Evolutionary conservation across 2,113 vertebrate species (phyloP).

Genomic region (Urocynchramus pylzowi): DNA sequence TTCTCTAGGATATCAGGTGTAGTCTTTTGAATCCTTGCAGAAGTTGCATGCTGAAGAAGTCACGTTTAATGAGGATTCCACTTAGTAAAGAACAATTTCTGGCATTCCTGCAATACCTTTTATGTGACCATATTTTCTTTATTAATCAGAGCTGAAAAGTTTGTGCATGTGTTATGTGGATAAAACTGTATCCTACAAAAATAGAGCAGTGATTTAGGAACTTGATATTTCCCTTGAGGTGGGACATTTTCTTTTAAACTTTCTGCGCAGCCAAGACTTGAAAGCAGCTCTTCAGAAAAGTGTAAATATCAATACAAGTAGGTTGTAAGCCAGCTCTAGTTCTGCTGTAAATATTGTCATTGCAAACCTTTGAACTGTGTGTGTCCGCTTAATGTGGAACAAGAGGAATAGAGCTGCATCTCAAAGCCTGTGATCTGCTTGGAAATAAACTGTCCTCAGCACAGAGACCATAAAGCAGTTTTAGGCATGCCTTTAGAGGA

Average conservation of each 20-base stretch:
- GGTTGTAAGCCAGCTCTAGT: not conserved
- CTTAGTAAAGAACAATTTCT: not conserved
- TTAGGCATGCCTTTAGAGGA: not conserved
- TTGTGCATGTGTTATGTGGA: not conserved
- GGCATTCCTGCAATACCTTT: not conserved
- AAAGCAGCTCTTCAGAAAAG: not conserved
- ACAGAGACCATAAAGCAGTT: not conserved
- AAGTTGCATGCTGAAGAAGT: not conserved
- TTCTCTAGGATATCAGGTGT: not conserved
- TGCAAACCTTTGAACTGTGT: not conserved
- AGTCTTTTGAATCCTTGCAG: not conserved
- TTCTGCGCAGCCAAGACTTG: not conserved
- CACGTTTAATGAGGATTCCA: accelerated
- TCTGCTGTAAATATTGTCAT: not conserved
- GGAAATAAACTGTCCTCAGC: not conserved
- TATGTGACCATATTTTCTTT: not conserved
- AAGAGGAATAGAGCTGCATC: not conserved
- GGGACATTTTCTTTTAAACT: not conserved
- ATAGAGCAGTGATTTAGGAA: not conserved
- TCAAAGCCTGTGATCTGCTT: not conserved
- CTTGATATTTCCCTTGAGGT: not conserved
- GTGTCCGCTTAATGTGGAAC: not conserved
- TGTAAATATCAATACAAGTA: not conserved
- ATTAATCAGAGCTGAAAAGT: not conserved
- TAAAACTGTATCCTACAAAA: not conserved